Evolutionary conservation across 2,888 invertebrate species (phyloP).

Genomic region (Chelonus formosanus): DNA sequence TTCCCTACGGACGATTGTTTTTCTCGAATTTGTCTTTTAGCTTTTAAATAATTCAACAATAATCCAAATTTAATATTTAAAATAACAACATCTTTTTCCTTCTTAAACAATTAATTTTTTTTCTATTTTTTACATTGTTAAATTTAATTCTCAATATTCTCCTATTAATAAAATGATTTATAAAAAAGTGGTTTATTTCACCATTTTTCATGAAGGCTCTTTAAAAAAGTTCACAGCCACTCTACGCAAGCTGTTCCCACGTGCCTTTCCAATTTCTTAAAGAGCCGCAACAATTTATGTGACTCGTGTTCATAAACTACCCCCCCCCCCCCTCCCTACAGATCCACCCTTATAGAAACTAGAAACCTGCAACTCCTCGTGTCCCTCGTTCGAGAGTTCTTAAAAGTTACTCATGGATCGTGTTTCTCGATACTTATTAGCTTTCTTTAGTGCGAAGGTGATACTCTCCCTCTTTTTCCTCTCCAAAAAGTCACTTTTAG

Average conservation of each 20-base stretch:
- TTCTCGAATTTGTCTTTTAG: not conserved
- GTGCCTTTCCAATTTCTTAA: slow-evolving; percentile 65
- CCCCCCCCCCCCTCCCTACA: slow-evolving; percentile 31
- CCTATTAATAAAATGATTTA: slow-evolving; percentile 9
- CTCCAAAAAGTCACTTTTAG: slow-evolving; percentile 9
- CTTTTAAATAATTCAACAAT: not conserved
- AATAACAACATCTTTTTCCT: not conserved
- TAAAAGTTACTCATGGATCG: slow-evolving; percentile 57
- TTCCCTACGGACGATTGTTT: slow-evolving; percentile 16
- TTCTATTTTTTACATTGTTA: not conserved
- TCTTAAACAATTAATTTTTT: not conserved
- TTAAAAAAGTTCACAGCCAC: slow-evolving; percentile 57
- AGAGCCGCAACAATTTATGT: slow-evolving; percentile 66
- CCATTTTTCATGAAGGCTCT: slow-evolving; percentile 32
- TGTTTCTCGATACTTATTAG: slow-evolving; percentile 62
- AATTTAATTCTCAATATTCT: not conserved
- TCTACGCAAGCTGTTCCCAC: slow-evolving; percentile 63
- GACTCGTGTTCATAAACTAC: slow-evolving; percentile 65
- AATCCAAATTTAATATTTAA: slow-evolving; percentile 3
- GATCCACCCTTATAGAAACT: slow-evolving; percentile 20
- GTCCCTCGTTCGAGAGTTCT: slow-evolving; percentile 48
- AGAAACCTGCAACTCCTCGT: slow-evolving; percentile 18
- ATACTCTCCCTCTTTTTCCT: slow-evolving; percentile 7
- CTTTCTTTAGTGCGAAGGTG: slow-evolving; percentile 44
- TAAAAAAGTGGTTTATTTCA: slow-evolving; percentile 29